phyloP scores from a whole-genome alignment of 1,140 invertebrate species.

The Drosophila jambulina region DNA sequence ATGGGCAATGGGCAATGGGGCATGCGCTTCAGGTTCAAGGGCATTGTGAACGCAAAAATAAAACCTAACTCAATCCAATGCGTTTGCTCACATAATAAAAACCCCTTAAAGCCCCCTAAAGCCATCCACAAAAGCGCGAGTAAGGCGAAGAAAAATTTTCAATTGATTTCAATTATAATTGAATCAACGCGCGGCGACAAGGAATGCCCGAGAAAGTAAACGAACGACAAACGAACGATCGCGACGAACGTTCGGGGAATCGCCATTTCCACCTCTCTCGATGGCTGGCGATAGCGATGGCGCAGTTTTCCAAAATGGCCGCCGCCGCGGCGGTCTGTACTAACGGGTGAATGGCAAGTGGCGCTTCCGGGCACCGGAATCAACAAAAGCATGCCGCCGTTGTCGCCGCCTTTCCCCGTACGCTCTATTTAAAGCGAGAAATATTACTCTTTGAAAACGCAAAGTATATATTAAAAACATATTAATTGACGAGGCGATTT shows the following conservation, averaged over 20 bases:
- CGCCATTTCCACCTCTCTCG: constrained; percentile 27
- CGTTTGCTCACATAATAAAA: constrained; percentile 56
- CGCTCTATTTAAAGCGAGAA: constrained; percentile 22
- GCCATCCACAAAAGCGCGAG: constrained; percentile 30
- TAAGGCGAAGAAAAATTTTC: constrained; percentile 47
- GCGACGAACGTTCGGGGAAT: constrained; percentile 8
- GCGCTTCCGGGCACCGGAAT: constrained; percentile 44
- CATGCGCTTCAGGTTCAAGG: constrained; percentile 79
- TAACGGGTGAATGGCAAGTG: constrained; percentile 43
- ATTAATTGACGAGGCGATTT: constrained; percentile 34
- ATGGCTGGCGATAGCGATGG: constrained; percentile 12
- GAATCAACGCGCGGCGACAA: constrained; percentile 68
- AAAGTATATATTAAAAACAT: constrained; percentile 23
- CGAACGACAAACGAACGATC: constrained; percentile 38
- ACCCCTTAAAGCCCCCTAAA: constrained; percentile 4
- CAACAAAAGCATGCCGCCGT: constrained; percentile 25
- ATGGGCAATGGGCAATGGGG: constrained; percentile 19
- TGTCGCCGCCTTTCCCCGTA: not conserved
- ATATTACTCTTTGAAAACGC: not conserved
- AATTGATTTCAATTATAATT: constrained; percentile 85
- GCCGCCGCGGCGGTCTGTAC: constrained; percentile 26
- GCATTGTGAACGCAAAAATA: constrained; percentile 67
- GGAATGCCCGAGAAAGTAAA: constrained; percentile 54
- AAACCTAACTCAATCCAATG: constrained; percentile 30
- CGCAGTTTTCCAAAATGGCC: constrained; percentile 73